Evolutionary conservation across 2,888 invertebrate species (phyloP).

Genomic region (Epinotia ramella): DNA sequence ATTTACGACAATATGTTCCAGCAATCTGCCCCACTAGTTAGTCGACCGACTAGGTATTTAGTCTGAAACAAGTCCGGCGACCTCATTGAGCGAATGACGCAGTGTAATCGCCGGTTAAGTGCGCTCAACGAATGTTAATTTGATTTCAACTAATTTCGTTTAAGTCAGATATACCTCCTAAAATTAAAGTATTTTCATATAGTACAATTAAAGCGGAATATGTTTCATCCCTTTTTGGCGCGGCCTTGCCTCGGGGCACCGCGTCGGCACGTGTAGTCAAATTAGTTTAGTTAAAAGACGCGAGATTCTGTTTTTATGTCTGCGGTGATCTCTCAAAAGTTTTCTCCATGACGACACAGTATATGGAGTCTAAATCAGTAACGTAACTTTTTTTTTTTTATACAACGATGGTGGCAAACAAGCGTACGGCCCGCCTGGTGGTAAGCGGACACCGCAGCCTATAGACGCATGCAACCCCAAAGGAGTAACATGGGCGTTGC

Average conservation of each 20-base stretch:
- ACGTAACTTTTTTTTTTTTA: no score
- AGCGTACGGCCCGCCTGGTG: no score
- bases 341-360: not conserved
- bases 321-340: conserved; percentile 38
- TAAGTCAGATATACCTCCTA: not conserved
- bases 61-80: no score
- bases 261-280: conserved; percentile 12
- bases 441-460: no score
- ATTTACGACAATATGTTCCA: no score
- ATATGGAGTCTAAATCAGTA: not conserved
- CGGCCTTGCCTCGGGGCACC: conserved; percentile 6
- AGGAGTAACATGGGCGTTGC: no score
- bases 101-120: no score
- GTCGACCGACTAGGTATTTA: no score
- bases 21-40: no score
- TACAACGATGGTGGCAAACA: no score
- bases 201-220: not conserved
- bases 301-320: conserved; percentile 27
- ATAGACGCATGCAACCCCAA: no score
- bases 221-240: not conserved
- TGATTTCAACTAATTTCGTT: not conserved
- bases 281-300: conserved; percentile 44
- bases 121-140: not conserved
- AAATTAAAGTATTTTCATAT: not conserved
- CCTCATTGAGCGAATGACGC: no score